Evolutionary conservation across 2,888 invertebrate genomes (phyloP).

Genomic region (Geophilus truncorum): DNA sequence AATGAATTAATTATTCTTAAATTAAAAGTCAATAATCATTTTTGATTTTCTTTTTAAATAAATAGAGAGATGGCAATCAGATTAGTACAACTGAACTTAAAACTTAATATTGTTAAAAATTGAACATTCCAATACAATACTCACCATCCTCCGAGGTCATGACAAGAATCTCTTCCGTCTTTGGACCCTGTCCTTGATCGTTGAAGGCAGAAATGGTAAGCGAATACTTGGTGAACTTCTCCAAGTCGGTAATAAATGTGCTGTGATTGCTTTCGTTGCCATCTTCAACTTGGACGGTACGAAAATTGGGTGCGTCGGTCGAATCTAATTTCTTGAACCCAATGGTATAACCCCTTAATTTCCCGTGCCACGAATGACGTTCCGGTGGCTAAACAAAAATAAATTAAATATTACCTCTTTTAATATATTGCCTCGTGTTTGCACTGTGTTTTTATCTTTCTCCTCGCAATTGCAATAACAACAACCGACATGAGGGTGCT

Average conservation of each 20-base stretch:
- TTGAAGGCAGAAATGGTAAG: conserved; percentile 93
- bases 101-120: no score
- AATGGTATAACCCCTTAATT: conserved; percentile 68
- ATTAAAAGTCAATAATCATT: no score
- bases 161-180: conserved; percentile 79
- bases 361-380: conserved; percentile 86
- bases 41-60: no score
- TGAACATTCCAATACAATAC: no score
- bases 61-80: no score
- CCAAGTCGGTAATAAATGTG: conserved; percentile 64
- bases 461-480: no score
- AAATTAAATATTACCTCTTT: neutral
- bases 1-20: no score
- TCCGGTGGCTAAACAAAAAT: conserved; percentile 59
- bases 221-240: conserved; percentile 90
- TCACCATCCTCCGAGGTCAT: conserved; percentile 82
- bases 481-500: neutral
- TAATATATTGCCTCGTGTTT: neutral
- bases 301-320: conserved; percentile 70
- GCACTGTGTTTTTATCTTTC: neutral
- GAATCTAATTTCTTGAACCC: conserved; percentile 65
- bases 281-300: conserved; percentile 86
- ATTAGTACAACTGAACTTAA: no score
- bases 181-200: conserved; percentile 85
- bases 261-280: conserved; percentile 50